phyloP scores from a whole-genome alignment of 1,140 invertebrate genomes.

The Penaeus vannamei region DNA sequence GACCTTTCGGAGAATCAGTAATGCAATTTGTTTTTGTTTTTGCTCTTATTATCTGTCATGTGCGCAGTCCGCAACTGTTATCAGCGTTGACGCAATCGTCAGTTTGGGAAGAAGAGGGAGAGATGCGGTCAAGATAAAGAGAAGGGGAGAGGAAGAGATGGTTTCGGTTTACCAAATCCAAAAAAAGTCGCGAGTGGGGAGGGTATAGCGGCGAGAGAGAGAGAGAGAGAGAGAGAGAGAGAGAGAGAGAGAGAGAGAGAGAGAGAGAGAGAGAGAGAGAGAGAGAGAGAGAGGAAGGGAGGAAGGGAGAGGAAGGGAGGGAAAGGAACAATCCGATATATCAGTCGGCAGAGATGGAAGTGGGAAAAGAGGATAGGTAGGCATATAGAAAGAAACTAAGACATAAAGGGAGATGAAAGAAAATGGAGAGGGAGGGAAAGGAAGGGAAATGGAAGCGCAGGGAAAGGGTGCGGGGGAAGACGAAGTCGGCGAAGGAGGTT shows the following conservation, averaged over 20 bases:
- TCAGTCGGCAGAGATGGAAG: neutral
- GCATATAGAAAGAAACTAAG: neutral
- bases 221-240: neutral
- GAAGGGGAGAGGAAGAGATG: neutral
- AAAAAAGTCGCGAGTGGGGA: neutral
- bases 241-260: neutral
- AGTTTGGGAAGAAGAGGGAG: neutral
- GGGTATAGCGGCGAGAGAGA: neutral
- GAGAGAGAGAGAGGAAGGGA: neutral
- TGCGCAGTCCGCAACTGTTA: no score
- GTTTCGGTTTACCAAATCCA: neutral
- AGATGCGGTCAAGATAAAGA: neutral
- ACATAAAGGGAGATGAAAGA: neutral
- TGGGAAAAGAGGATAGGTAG: neutral
- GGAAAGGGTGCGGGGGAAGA: neutral
- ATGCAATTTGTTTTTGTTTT: no score
- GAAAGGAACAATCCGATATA: neutral
- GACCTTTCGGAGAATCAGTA: no score
- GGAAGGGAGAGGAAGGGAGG: neutral
- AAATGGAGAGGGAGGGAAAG: neutral
- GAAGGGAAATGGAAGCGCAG: neutral
- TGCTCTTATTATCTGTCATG: no score
- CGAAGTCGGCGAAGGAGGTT: neutral
- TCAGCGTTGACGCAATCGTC: no score
- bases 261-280: neutral